phyloP scores from a whole-genome alignment of 2,113 vertebrate genomes.

The Pluvialis apricaria region DNA sequence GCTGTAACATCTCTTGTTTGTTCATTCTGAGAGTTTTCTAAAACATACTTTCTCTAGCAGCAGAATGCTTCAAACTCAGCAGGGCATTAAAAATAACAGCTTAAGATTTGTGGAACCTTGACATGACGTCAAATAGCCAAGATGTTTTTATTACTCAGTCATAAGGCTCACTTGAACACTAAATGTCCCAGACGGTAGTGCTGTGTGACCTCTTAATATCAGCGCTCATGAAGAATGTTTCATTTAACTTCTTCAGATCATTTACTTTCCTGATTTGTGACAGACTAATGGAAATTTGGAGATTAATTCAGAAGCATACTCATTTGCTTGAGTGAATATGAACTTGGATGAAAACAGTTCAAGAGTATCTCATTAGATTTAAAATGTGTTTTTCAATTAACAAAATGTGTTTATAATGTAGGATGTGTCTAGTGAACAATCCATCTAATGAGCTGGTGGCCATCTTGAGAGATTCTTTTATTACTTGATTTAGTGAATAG shows the following conservation, averaged over 20 bases:
- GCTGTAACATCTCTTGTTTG: background rate
- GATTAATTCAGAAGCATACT: constrained; percentile 16
- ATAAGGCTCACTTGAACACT: constrained; percentile 2
- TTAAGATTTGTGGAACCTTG: background rate
- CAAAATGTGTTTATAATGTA: constrained; percentile 38
- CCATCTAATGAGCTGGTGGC: background rate
- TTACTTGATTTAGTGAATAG: background rate
- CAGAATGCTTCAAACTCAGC: background rate
- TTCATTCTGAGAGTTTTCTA: background rate
- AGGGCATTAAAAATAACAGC: background rate
- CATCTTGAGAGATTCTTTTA: background rate
- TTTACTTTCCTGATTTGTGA: constrained; percentile 44
- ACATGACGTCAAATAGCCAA: constrained; percentile 28
- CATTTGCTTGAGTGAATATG: constrained; percentile 31
- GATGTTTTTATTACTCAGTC: background rate
- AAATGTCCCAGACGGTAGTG: background rate
- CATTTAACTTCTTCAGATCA: constrained; percentile 39
- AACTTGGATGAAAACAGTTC: constrained; percentile 10
- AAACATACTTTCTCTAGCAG: background rate
- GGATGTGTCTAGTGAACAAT: constrained; percentile 3
- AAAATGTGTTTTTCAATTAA: constrained; percentile 33
- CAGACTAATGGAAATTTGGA: constrained; percentile 26
- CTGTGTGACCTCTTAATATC: constrained; percentile 24
- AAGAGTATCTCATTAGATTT: constrained; percentile 3
- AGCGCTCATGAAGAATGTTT: background rate